These are phyloP conservation scores for Drosophila kepulauana DNA, from an alignment of 1,140 invertebrate genomes.

Conservation along the genomic window DNA sequence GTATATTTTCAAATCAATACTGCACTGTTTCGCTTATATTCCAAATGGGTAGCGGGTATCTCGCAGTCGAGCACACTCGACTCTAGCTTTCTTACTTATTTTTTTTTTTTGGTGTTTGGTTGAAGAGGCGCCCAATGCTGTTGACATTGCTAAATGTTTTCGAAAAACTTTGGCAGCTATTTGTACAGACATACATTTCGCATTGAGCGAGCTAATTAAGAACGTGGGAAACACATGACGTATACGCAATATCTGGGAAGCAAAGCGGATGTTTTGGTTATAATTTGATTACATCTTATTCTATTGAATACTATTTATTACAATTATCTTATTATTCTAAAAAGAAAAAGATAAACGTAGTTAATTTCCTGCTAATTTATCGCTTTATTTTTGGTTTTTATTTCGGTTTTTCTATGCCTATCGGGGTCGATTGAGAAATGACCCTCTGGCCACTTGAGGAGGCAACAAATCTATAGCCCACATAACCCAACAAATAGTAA, in stretches of 20 bases:
- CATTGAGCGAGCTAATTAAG: slow-evolving; percentile 61
- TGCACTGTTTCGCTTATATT: no score
- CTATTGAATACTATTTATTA: slow-evolving; percentile 2
- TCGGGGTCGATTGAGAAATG: slow-evolving; percentile 10
- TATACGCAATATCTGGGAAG: slow-evolving; percentile 27
- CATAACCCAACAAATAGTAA: slow-evolving; percentile 48
- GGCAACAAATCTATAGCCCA: slow-evolving; percentile 54
- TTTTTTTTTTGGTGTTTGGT: slow-evolving; percentile 20
- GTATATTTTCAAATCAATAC: no score
- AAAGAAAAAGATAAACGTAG: slow-evolving; percentile 5
- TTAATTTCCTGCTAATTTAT: slow-evolving; percentile 13
- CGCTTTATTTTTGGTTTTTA: not conserved
- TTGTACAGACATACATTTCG: slow-evolving; percentile 59
- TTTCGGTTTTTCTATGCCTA: not conserved
- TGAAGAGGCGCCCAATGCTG: slow-evolving; percentile 35
- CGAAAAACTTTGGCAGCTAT: slow-evolving; percentile 51
- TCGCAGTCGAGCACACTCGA: no score
- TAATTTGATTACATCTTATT: not conserved
- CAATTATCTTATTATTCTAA: not conserved
- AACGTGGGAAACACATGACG: slow-evolving; percentile 70
- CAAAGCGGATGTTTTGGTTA: not conserved
- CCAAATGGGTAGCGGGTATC: no score
- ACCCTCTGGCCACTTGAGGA: not conserved
- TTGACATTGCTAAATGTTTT: slow-evolving; percentile 83
- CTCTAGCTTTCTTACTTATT: no score